phyloP scores from a whole-genome alignment of 2,113 vertebrate species.

The Centropus unirufus region DNA sequence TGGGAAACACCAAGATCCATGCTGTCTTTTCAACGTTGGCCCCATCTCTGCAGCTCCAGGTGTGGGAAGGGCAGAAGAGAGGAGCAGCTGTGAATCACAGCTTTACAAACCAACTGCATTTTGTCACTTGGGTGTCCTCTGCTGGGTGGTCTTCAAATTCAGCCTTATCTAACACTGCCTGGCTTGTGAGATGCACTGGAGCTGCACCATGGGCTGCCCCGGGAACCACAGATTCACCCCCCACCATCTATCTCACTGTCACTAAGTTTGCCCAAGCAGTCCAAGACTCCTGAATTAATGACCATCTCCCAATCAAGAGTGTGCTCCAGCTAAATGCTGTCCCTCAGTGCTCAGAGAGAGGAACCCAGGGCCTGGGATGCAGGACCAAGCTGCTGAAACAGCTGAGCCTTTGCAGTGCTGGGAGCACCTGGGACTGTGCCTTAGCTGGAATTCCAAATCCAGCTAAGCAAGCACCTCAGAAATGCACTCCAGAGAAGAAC shows the following conservation, averaged over 20 bases:
- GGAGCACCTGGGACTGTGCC: neutral
- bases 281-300: neutral
- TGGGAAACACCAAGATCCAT: neutral
- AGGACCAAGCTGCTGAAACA: neutral
- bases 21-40: neutral
- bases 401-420: neutral
- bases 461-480: neutral
- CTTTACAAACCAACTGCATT: neutral
- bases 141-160: neutral
- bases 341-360: neutral
- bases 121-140: neutral
- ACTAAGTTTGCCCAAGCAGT: neutral
- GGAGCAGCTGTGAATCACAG: neutral
- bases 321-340: neutral
- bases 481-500: neutral
- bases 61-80: accelerated
- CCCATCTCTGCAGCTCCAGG: neutral
- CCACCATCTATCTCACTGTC: neutral
- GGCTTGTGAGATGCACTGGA: neutral
- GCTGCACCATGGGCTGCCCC: neutral
- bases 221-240: neutral
- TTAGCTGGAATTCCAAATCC: neutral
- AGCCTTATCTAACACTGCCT: neutral
- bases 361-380: neutral
- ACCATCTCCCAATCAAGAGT: neutral